These are phyloP conservation scores for Tychaedon coryphoeus DNA, from an alignment of 2,113 vertebrate genomes.

Conservation along the genomic window DNA sequence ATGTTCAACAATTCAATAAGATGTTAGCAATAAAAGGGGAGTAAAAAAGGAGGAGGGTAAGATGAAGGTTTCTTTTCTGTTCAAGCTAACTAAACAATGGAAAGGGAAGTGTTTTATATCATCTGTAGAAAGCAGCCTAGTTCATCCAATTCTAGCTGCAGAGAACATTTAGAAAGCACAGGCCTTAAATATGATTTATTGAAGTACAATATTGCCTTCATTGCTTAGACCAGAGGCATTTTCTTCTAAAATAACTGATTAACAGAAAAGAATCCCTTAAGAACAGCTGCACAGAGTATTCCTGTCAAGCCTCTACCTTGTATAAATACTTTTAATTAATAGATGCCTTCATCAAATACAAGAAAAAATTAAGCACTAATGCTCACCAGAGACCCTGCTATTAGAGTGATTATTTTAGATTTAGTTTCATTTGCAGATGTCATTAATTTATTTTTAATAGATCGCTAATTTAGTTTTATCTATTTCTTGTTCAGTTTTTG, in stretches of 20 bases:
- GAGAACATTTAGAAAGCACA: conserved; percentile 20
- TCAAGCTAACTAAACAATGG: background rate
- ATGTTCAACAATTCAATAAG: background rate
- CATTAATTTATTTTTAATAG: conserved; percentile 74
- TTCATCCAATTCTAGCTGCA: background rate
- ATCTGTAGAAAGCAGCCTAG: background rate
- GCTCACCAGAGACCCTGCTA: conserved; percentile 64
- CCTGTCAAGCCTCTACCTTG: conserved; percentile 41
- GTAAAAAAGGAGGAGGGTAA: background rate
- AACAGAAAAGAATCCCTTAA: conserved; percentile 30
- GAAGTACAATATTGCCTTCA: background rate
- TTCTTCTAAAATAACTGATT: conserved; percentile 43
- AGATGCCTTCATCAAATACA: conserved; percentile 62
- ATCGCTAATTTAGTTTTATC: conserved; percentile 65
- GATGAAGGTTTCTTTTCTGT: background rate
- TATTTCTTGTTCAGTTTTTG: conserved; percentile 22
- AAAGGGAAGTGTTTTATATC: background rate
- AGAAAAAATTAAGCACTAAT: conserved; percentile 56
- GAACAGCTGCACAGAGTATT: conserved; percentile 18
- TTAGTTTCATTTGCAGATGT: conserved; percentile 65
- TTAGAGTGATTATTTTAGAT: conserved; percentile 67
- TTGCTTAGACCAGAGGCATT: background rate
- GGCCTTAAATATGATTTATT: background rate
- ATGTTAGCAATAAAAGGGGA: background rate
- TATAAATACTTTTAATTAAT: conserved; percentile 77